phyloP scores from a whole-genome alignment of 2,888 invertebrate species.

The Cactoblastis cactorum region DNA sequence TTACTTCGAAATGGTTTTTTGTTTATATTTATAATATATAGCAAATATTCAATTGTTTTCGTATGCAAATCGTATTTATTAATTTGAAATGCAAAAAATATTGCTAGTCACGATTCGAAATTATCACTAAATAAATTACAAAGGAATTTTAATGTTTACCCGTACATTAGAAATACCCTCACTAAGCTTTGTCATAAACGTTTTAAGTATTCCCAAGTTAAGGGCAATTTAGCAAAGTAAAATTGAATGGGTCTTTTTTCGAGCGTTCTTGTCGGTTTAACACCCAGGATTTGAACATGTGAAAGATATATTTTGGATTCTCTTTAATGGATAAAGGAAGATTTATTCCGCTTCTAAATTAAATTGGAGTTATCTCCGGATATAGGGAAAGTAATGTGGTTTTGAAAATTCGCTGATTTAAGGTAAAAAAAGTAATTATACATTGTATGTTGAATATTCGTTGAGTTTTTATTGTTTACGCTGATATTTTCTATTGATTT shows the following conservation, averaged over 20 bases:
- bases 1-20: too few relatives aligned
- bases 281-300: constrained; percentile 11
- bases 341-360: constrained; percentile 11
- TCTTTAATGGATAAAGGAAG: constrained; percentile 11
- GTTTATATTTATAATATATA: too few relatives aligned
- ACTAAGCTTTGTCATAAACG: neutral
- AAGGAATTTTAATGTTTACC: neutral
- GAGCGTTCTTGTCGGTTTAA: constrained; percentile 6
- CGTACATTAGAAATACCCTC: neutral
- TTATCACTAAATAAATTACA: too few relatives aligned
- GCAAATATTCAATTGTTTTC: too few relatives aligned
- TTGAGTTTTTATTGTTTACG: too few relatives aligned
- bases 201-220: neutral
- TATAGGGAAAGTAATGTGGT: constrained; percentile 3
- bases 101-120: too few relatives aligned
- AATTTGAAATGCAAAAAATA: too few relatives aligned
- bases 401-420: neutral
- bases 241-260: constrained; percentile 8
- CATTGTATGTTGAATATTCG: too few relatives aligned
- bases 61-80: too few relatives aligned
- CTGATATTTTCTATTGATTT: too few relatives aligned
- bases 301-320: constrained; percentile 12
- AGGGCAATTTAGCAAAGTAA: constrained; percentile 12
- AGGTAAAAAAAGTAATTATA: neutral
- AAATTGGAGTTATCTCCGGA: neutral